Conservation (phyloP, 2,113 vertebrate species). For the Alethe diademata region DNA sequence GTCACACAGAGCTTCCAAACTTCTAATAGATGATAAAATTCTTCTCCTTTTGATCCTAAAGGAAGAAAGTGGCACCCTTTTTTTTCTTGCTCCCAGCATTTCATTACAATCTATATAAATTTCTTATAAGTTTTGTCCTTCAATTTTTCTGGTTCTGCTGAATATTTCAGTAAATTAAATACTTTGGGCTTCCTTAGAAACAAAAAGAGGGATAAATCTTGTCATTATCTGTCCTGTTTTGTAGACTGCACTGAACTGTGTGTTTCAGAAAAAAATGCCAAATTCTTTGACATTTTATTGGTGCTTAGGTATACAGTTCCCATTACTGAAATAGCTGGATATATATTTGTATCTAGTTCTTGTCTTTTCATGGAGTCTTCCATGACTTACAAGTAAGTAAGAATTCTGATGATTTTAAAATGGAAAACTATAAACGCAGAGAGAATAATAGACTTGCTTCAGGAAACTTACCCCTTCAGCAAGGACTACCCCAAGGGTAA, state of each 20-base stretch:
- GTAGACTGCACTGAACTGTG: background rate
- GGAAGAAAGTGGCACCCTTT: background rate
- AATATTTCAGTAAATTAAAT: conserved; percentile 16
- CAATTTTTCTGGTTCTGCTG: background rate
- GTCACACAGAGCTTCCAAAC: background rate
- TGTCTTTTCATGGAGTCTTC: background rate
- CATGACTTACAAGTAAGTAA: background rate
- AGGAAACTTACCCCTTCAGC: background rate
- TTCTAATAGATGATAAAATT: background rate
- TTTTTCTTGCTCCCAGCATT: conserved; percentile 11
- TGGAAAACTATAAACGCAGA: background rate
- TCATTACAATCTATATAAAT: background rate
- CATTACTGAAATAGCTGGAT: background rate
- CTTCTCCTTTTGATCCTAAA: background rate
- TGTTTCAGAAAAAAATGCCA: background rate
- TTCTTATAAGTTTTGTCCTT: background rate
- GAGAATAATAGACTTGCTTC: background rate
- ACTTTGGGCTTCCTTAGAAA: background rate
- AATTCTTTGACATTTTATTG: background rate
- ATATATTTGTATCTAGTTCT: background rate
- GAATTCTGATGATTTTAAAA: background rate
- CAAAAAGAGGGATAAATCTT: background rate
- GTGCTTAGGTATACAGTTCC: background rate
- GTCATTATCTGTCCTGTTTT: background rate
- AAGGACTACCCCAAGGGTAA: background rate